Conservation (phyloP, 2,888 invertebrate species). For the Agrochola lychnidis region DNA sequence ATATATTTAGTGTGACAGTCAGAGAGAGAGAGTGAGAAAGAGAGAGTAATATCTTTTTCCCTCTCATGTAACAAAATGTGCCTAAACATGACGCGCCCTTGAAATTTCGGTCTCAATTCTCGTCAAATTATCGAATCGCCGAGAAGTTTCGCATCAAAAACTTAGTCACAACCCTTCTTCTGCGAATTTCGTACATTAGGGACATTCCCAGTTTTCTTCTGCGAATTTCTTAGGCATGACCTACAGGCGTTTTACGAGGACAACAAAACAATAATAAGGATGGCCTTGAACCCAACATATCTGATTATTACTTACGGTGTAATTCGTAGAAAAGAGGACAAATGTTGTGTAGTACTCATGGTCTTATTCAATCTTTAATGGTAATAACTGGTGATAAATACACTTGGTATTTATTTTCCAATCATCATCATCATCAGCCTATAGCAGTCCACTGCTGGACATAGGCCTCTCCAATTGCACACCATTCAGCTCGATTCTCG, state of each 20-base stretch:
- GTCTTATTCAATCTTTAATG: background rate
- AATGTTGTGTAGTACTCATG: background rate
- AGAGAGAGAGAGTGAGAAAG: too few species aligned
- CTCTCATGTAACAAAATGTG: background rate
- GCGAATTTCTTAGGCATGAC: background rate
- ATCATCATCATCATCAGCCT: too few species aligned
- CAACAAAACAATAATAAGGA: conserved; percentile 7
- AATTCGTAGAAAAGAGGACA: background rate
- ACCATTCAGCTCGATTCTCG: too few species aligned
- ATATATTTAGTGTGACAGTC: too few species aligned
- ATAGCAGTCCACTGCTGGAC: too few species aligned
- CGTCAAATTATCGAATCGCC: too few species aligned
- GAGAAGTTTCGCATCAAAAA: background rate
- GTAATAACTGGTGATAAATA: background rate
- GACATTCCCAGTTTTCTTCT: background rate
- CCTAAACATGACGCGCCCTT: background rate
- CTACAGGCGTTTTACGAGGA: background rate
- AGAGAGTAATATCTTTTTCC: background rate
- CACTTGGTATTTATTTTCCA: background rate
- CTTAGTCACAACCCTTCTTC: background rate
- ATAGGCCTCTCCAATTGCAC: too few species aligned
- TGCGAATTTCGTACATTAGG: background rate
- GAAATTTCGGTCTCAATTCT: too few species aligned
- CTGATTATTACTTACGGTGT: too few species aligned
- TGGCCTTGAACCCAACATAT: conserved; percentile 16